Evolutionary conservation across 2,797 vertebrate species (phyloP), one percentile per base, ranked within the genome.

Genomic region (Crenuchus spilurus): DNA sequence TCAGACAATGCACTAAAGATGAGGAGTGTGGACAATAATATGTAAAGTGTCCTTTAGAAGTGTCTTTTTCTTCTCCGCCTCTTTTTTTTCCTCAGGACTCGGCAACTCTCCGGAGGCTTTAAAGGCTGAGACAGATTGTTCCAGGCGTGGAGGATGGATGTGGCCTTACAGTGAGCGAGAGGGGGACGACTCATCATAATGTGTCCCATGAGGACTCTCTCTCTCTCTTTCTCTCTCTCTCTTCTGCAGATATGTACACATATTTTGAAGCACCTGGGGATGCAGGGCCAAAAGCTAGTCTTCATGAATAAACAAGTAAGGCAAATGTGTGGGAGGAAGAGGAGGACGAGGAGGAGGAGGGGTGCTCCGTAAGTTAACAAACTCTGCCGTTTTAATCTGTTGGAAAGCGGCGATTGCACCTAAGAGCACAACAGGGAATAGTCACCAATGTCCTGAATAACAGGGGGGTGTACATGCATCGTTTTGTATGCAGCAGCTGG

Each of bases 321-420:
- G 33, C 37, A 26, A 26, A 42, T 42, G 16, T 5, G 11, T 4
- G 6, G 37, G 52, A n/a, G 14, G 33, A 39, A 20, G 9, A 14
- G 8, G n/a, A n/a, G n/a, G n/a, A n/a, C n/a, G n/a, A n/a, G n/a
- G n/a, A n/a, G n/a, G n/a, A n/a, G n/a, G n/a, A n/a, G 33, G 42
- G 69, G 28, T 68, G 68, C 72, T 54, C 70, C 79, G 82, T 74
- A 61, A 66, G 52, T 83, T 62, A 65, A 80, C 79, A 75, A 84
- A 84, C 83, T 85, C 76, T 68, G 81, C 83, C 81, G 65, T 85
- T 86, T 87, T 85, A 83, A 88, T 81, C 66, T 84, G 83, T 76
- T 75, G 73, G 63, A 87, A 87, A 84, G 80, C 78, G 78, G 60
- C 82, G 85, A 84, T 90, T 90, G 87, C 77, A 85, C 70, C 76